These are phyloP conservation scores for Thermophis baileyi DNA, from an alignment of 2,113 vertebrate genomes.

Conservation along the genomic window DNA sequence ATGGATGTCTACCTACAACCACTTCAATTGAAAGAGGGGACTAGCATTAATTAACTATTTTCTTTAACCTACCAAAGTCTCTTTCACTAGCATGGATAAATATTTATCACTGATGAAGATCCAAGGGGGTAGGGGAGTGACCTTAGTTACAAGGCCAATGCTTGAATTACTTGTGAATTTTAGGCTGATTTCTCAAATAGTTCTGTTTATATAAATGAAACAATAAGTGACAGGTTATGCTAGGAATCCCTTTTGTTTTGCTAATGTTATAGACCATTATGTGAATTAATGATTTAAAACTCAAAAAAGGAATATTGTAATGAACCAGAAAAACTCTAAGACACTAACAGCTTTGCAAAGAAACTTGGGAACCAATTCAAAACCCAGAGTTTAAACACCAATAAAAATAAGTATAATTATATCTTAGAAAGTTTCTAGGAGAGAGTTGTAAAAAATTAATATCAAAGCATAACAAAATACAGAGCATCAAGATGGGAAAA, in stretches of 20 bases:
- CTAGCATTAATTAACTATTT: neutral
- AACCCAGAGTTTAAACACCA: neutral
- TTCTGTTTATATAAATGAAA: neutral
- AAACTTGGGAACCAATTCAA: neutral
- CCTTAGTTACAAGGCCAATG: neutral
- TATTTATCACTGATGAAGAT: neutral
- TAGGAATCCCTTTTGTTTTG: neutral
- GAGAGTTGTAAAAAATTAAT: neutral
- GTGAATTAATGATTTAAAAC: neutral
- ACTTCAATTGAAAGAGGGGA: neutral
- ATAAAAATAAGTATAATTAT: neutral
- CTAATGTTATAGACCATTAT: neutral
- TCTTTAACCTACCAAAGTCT: neutral
- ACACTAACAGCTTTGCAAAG: neutral
- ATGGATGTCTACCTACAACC: neutral
- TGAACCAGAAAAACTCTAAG: neutral
- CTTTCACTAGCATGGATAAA: neutral
- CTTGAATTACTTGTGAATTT: neutral
- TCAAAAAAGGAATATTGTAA: neutral
- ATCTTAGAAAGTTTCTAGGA: neutral
- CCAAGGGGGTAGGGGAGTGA: neutral
- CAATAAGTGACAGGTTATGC: neutral
- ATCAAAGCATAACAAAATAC: neutral
- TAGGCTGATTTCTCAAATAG: neutral
- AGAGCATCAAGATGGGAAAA: neutral